These are phyloP conservation scores for Spisula subtruncata DNA, from an alignment of 2,888 invertebrate species.

Conservation along the genomic window DNA sequence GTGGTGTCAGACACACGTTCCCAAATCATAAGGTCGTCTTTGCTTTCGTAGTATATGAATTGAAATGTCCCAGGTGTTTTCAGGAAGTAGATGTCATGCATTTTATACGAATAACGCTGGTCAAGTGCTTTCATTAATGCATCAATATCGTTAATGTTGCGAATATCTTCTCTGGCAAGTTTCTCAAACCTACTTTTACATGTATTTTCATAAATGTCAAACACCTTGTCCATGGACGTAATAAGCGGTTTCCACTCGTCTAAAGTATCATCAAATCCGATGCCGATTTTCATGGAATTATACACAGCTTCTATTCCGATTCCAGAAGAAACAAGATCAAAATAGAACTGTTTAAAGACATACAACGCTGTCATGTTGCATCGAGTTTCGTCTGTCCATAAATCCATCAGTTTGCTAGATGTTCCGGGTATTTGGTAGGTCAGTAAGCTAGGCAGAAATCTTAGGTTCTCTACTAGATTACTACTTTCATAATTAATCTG, in stretches of 20 bases:
- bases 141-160: neutral
- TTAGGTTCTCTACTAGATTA: slow-evolving; percentile 27
- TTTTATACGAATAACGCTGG: slow-evolving; percentile 23
- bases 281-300: neutral
- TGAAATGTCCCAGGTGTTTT: slow-evolving; percentile 3
- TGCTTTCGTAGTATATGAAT: neutral
- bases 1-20: neutral
- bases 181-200: slow-evolving; percentile 17
- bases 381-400: slow-evolving; percentile 33
- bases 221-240: neutral
- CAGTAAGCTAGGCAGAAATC: slow-evolving; percentile 34
- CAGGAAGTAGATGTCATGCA: neutral
- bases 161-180: slow-evolving; percentile 11
- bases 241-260: neutral
- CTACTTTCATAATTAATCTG: slow-evolving; percentile 24
- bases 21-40: neutral
- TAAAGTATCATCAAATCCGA: neutral
- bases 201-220: neutral
- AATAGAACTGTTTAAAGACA: slow-evolving; percentile 21
- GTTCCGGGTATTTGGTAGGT: slow-evolving; percentile 37
- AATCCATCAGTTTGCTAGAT: slow-evolving; percentile 23
- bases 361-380: slow-evolving; percentile 39
- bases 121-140: neutral
- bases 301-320: neutral
- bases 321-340: slow-evolving; percentile 9